Base-by-base conservation (phyloP, 2,797 vertebrate genomes). In the Heteromormyrus szaboi region DNA sequence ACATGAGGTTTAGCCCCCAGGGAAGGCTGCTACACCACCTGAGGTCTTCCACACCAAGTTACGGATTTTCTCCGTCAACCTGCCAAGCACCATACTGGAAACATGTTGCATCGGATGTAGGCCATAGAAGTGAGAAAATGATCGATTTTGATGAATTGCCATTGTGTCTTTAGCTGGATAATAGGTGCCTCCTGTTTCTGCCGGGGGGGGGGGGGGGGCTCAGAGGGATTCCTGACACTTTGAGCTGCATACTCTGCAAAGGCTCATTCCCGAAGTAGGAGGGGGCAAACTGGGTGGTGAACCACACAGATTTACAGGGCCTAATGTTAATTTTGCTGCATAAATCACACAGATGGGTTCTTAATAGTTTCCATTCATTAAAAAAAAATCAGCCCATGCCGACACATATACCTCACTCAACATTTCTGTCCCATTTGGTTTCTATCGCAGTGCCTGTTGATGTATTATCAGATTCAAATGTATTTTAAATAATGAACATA, bases 171-270 rank as follows among this genome's bases (percentile, higher is more conserved):
- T 89, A 91, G 89, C 90, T 85, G 72, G 81, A 90, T 92, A 91
- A 92, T 89, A 90, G 88, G 33, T 88, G 88, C 85, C 33, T 88
- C 86, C 91, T 59, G 91, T 90, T 91, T 94, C 93, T 89, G 90
- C 91, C 2, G 17, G 14, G 37, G 14, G 37, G 33, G 68, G 62
- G 9, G 14, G 68, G 22, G 84, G 25, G 6, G 53, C 33, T 87
- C 29, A 87, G 54, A 46, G 59, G 41, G 59, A 6, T 44, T 68
- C 29, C n/a, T 87, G 37, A 56, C 41, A 22, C 59, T 68, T 68
- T 50, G 44, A 29, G 65, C 59, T 87, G 11, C 56, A 25, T 5
- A 59, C 41, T 68, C 56, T 86, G 53, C 51, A 59, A 44, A 68
- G 51, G 59, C 44, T 87, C 44, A 65, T 22, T 22, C 37, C 86